phyloP scores from a whole-genome alignment of 92 coral and sea anemone species.

The Phenganax marumi region DNA sequence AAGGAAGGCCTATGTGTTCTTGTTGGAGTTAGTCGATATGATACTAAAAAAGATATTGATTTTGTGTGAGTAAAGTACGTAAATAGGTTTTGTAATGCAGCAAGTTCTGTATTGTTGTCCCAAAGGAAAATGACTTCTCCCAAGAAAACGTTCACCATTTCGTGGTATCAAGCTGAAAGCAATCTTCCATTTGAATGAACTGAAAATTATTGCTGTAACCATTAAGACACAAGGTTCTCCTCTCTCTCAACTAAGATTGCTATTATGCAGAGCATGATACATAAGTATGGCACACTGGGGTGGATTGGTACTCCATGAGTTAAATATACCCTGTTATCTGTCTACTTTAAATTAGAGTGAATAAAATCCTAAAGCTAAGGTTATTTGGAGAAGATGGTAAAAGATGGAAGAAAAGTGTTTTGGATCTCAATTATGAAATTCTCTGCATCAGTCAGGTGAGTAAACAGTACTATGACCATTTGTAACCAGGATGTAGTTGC shows the following conservation, averaged over 20 bases:
- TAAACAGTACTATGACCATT: background rate
- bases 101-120: no score
- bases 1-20: constrained; percentile 95
- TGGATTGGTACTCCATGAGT: background rate
- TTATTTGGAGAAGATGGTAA: constrained; percentile 85
- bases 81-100: background rate
- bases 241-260: background rate
- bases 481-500: background rate
- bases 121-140: no score
- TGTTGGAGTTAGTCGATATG: constrained; percentile 83
- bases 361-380: constrained; percentile 79
- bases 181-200: no score
- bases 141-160: no score
- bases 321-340: background rate
- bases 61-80: constrained; percentile 65
- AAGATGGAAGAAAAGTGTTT: constrained; percentile 89
- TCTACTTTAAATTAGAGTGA: constrained; percentile 64
- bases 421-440: constrained; percentile 82
- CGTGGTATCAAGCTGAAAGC: no score
- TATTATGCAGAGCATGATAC: no score
- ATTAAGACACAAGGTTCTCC: background rate
- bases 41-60: constrained; percentile 82
- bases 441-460: constrained; percentile 94
- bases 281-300: background rate
- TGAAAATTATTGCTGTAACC: no score